A percentile compares a stretch with the other conserved stretches of the same genome.
phyloP scores from a whole-genome alignment of 2,888 invertebrate species.

The Lasioglossum marginatum region DNA sequence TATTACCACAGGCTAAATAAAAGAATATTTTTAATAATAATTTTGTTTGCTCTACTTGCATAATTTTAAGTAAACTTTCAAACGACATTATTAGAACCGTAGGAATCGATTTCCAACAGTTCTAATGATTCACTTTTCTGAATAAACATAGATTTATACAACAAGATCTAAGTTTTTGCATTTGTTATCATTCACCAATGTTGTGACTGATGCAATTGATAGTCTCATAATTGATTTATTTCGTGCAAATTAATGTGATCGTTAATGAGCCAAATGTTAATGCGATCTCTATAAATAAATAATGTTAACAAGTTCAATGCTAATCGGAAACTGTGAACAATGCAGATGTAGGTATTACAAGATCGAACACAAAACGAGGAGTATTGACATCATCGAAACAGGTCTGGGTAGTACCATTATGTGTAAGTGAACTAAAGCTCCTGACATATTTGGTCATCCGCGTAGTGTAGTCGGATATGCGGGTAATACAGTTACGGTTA shows the following conservation, averaged over 20 bases:
- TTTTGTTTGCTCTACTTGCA: background rate
- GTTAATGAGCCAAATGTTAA: background rate
- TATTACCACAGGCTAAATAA: background rate
- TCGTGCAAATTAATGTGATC: background rate
- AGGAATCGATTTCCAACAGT: background rate
- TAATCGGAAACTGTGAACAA: background rate
- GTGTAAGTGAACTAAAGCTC: conserved; percentile 1
- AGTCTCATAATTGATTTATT: too few relatives aligned
- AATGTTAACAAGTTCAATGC: background rate
- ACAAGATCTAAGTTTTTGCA: background rate
- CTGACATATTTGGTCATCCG: conserved; percentile 17
- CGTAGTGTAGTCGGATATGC: conserved; percentile 19
- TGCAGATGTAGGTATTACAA: background rate
- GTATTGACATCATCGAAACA: conserved; percentile 9
- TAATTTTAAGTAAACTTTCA: background rate
- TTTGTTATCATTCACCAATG: background rate
- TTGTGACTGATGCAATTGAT: background rate
- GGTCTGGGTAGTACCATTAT: conserved; percentile 1
- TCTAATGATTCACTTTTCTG: background rate
- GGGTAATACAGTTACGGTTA: conserved; percentile 19
- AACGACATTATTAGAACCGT: background rate
- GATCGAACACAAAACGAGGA: background rate
- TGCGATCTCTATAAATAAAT: background rate
- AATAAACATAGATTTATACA: background rate
- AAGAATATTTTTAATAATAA: background rate